Evolutionary conservation across 1,140 invertebrate species (phyloP).

Genomic region (Drosophila kikkawai): DNA sequence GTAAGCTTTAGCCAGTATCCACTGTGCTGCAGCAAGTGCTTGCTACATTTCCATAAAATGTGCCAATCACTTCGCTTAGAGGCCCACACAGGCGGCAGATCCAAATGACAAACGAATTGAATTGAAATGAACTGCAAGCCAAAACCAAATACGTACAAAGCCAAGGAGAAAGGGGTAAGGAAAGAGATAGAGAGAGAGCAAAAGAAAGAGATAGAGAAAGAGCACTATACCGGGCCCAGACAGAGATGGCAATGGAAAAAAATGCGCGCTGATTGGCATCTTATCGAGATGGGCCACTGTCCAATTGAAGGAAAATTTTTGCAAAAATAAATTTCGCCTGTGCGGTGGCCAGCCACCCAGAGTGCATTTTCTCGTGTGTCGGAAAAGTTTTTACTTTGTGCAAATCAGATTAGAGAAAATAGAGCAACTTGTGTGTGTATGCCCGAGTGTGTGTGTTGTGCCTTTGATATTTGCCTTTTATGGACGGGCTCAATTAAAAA

Average conservation of each 20-base stretch:
- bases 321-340: slow-evolving; percentile 76
- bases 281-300: slow-evolving; percentile 84
- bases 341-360: slow-evolving; percentile 67
- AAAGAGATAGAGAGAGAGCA: slow-evolving; percentile 12
- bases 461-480: slow-evolving; percentile 73
- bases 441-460: slow-evolving; percentile 15
- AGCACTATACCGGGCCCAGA: slow-evolving; percentile 1
- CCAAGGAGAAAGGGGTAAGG: slow-evolving; percentile 6
- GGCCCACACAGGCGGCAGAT: slow-evolving; percentile 63
- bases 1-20: background rate
- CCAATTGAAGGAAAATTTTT: slow-evolving; percentile 82
- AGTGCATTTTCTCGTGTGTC: slow-evolving; percentile 53
- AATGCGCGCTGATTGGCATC: slow-evolving; percentile 81
- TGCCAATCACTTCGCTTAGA: slow-evolving; percentile 70
- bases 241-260: slow-evolving; percentile 60
- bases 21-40: slow-evolving; percentile 51
- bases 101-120: slow-evolving; percentile 82
- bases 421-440: slow-evolving; percentile 46
- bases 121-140: slow-evolving; percentile 77
- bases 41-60: slow-evolving; percentile 77
- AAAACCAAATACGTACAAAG: slow-evolving; percentile 17
- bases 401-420: slow-evolving; percentile 73
- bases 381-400: slow-evolving; percentile 54
- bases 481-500: slow-evolving; percentile 74
- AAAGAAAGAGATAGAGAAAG: slow-evolving; percentile 12